Evolutionary conservation across 2,888 invertebrate genomes (phyloP), one percentile per base, ranked within the genome.

Genomic region (Seira ritae): DNA sequence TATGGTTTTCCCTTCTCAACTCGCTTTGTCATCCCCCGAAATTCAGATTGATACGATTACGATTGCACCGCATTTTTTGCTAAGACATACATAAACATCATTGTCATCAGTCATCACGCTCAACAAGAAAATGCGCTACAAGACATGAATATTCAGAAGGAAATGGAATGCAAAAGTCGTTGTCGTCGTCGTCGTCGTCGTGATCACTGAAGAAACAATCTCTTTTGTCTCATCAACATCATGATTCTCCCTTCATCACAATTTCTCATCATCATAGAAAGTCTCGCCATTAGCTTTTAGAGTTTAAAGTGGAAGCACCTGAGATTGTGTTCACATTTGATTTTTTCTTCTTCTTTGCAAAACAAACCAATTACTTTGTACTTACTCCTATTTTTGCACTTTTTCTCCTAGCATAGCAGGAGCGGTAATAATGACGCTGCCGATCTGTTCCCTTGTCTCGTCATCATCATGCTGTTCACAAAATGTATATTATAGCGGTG

Each of bases 181-280:
- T 31, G 31, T 8, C 8, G 31, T n/a, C n/a, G n/a, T n/a, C n/a
- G n/a, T n/a, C 31, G 2, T 31, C 8, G 31, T 62, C 62, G 62
- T 62, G 62, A 62, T 62, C 62, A 20, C 22, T 10, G 20, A 20
- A 20, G 62, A 62, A 62, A 62, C 62, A 50, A 50, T 50, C 50
- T 50, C n/a, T 62, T 55, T 55, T 55, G 55, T 55, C 55, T 62
- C 62, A 62, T 62, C 62, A 62, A 20, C 62, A 62, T 62, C 62
- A 62, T 62, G 22, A 62, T 62, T 20, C 62, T 22, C 62, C 20
- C 62, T 62, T 3, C 62, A 62, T 20, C 17, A 55, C 12, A 1
- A 55, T 62, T 60, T 6, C 8, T 62, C 62, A 62, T 62, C 62
- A 22, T 20, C 3, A 62, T 3, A 62, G 12, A n/a, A 4, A 19